A percentile compares a stretch with the other conserved stretches of the same genome.
phyloP scores from a whole-genome alignment of 1,140 invertebrate species.

The Hetaerina americana region DNA sequence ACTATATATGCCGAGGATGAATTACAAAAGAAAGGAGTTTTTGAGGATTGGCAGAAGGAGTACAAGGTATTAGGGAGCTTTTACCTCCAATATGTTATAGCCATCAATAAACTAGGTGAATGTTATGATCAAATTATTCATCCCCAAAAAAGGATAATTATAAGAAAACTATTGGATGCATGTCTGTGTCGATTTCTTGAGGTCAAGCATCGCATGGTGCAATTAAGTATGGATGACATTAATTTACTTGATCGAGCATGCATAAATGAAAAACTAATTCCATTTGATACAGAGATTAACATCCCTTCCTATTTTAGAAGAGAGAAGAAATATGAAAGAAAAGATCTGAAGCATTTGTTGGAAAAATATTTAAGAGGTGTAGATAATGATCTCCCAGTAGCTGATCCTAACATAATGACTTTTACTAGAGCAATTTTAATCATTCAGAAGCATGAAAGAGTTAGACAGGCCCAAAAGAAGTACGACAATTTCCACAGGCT shows the following conservation, averaged over 20 bases:
- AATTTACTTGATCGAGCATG: conserved; percentile 75
- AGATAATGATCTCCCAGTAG: background rate
- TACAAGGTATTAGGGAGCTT: conserved; percentile 37
- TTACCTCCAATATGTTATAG: conserved; percentile 66
- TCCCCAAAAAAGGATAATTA: conserved; percentile 74
- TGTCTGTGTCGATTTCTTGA: conserved; percentile 51
- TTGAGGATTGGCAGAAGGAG: background rate
- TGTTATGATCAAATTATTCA: conserved; percentile 86
- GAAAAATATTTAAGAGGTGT: too few relatives aligned
- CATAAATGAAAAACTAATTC: conserved; percentile 34
- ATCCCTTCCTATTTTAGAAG: conserved; percentile 54
- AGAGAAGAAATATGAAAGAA: conserved; percentile 47
- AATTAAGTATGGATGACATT: conserved; percentile 72
- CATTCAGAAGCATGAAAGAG: conserved; percentile 60
- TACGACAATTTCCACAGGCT: background rate
- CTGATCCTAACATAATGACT: background rate
- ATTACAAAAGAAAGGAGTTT: background rate
- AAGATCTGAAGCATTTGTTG: conserved; percentile 18
- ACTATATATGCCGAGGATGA: background rate
- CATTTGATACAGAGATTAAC: conserved; percentile 35
- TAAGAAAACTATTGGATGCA: conserved; percentile 65
- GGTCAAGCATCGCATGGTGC: conserved; percentile 62
- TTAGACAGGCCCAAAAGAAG: conserved; percentile 52
- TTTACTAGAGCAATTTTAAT: background rate
- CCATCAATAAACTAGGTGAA: conserved; percentile 58